These are phyloP conservation scores for Drosophila punjabiensis DNA, from an alignment of 1,140 invertebrate genomes.

Conservation along the genomic window DNA sequence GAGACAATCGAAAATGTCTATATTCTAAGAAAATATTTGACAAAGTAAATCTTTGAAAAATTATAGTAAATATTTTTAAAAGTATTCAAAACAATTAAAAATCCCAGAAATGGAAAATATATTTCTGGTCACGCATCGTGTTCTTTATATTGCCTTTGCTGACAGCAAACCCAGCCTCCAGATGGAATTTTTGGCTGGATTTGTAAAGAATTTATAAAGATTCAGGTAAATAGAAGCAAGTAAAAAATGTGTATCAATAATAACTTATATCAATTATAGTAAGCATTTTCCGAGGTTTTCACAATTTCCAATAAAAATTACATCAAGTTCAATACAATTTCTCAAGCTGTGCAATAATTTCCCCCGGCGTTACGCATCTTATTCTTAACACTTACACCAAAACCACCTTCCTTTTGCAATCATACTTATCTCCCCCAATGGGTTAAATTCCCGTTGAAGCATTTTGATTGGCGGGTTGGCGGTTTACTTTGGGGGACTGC, in stretches of 20 bases:
- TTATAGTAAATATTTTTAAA: background rate
- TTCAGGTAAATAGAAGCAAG: no score
- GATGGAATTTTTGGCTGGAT: no score
- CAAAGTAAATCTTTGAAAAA: background rate
- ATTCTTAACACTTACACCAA: background rate
- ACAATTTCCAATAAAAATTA: no score
- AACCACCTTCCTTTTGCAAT: conserved; percentile 1
- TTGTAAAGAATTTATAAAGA: no score
- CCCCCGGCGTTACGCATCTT: background rate
- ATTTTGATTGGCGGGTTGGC: conserved; percentile 47
- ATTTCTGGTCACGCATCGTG: fast-evolving
- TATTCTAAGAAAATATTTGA: background rate
- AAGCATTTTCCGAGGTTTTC: no score
- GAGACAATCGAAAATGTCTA: background rate
- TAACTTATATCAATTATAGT: no score
- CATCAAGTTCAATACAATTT: background rate
- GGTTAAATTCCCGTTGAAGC: conserved; percentile 20
- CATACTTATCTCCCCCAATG: conserved; percentile 7
- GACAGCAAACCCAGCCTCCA: no score
- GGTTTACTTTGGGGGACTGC: conserved; percentile 45
- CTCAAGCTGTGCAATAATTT: background rate
- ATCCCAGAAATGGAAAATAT: no score
- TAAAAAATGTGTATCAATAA: no score
- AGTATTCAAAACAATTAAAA: background rate
- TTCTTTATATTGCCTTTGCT: background rate